Conservation (phyloP, 2,113 vertebrate species). For the Talpa occidentalis region DNA sequence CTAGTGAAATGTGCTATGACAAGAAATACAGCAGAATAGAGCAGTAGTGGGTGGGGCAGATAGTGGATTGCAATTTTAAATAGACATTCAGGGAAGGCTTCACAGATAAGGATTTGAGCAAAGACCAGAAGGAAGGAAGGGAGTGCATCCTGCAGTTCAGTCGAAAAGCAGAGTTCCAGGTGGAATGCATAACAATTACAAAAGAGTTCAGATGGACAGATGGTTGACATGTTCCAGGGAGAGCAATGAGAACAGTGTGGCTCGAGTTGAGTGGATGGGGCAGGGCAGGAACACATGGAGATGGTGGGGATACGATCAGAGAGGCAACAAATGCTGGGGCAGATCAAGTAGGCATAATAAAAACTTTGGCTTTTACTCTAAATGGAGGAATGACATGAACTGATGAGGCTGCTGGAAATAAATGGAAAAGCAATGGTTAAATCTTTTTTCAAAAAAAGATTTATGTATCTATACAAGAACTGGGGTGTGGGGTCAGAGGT, state of each 20-base stretch:
- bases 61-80: neutral
- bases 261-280: neutral
- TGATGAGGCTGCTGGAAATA: neutral
- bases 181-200: neutral
- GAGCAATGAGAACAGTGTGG: neutral
- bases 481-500: too few relatives aligned
- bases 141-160: neutral
- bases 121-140: neutral
- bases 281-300: neutral
- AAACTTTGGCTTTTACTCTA: neutral
- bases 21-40: neutral
- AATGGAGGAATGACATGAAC: neutral
- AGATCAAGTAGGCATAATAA: neutral
- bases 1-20: slow-evolving; percentile 5
- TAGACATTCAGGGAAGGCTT: neutral
- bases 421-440: neutral
- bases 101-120: neutral
- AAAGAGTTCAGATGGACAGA: neutral
- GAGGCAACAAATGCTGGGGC: neutral
- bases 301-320: neutral
- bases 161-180: neutral
- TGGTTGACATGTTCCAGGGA: neutral
- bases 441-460: too few relatives aligned
- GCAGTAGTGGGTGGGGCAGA: neutral
- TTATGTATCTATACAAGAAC: too few relatives aligned